Evolutionary conservation across 2,888 invertebrate genomes (phyloP), one percentile per base, ranked within the genome.

Genomic region (Noctua fimbriata): DNA sequence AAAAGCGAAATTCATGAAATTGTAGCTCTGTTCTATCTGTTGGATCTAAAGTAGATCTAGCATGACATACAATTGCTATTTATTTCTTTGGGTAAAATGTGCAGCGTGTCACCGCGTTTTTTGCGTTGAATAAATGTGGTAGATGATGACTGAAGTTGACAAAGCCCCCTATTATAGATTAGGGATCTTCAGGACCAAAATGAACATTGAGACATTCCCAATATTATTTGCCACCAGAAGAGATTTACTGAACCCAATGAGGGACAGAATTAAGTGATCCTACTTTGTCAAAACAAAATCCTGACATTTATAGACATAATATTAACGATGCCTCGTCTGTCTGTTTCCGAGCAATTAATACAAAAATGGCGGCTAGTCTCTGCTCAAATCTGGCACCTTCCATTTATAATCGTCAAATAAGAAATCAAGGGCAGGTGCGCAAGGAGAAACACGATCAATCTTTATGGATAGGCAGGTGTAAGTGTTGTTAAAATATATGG

Each of bases 381-480:
- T 73, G 67, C 60, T 73, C 49, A 79, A 73, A 83, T 76, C 71
- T 73, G 70, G 47, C 71, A 74, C 10, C 41, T 1, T 21, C 52
- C 44, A 83, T 83, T 87, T 69, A 72, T 87, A 74, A 72, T 72
- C 52, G 67, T 85, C 71, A 74, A 73, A 63, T 44, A 63, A 73
- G 52, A 60, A 73, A 76, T 66, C 60, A 41, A 47, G 71, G n/a
- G 73, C 84, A 87, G 76, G 66, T 83, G 73, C 55, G 55, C 75
- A 67, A 28, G 28, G 55, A 74, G 28, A 72, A n/a, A 2, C 12
- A 12, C 18, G 9, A 86, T 73, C 55, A 69, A 73, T 81, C 36
- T 76, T 65, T 65, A 65, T 65, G 21, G 65, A 32, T 71, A 12
- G 32, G 21, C 21, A 21, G 36, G 36, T 21, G 4, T 5, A 65